Conservation (phyloP, 2,113 vertebrate species). For the Cyprinus carpio region DNA sequence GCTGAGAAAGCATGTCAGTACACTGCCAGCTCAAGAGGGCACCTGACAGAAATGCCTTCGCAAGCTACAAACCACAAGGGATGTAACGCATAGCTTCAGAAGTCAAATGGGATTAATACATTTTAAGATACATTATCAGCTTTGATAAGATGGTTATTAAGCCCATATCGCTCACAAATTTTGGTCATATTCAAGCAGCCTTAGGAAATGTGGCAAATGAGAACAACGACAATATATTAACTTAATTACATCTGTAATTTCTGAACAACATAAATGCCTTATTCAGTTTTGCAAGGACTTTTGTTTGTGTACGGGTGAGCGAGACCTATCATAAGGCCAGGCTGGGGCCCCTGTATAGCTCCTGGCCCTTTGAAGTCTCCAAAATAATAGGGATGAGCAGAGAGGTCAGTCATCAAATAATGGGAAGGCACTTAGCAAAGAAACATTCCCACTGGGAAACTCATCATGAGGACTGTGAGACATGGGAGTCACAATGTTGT, state of each 20-base stretch:
- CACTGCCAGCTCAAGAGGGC: slow-evolving; percentile 70
- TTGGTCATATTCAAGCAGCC: background rate
- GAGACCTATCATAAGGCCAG: slow-evolving; percentile 61
- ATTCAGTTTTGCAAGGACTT: slow-evolving; percentile 49
- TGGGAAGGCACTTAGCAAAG: slow-evolving; percentile 72
- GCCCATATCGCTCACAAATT: background rate
- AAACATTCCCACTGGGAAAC: slow-evolving; percentile 69
- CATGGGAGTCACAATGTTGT: slow-evolving; percentile 6
- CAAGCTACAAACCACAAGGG: slow-evolving; percentile 57
- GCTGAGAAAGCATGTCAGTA: slow-evolving; percentile 79
- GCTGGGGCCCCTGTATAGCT: slow-evolving; percentile 58
- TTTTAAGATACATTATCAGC: slow-evolving; percentile 10
- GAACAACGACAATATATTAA: too few relatives aligned
- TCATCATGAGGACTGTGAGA: slow-evolving; percentile 38
- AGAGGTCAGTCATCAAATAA: slow-evolving; percentile 79
- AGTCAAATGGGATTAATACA: slow-evolving; percentile 15
- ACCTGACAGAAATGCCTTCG: slow-evolving; percentile 68
- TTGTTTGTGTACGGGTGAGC: slow-evolving; percentile 62
- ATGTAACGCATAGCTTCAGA: slow-evolving; percentile 48
- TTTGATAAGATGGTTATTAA: slow-evolving; percentile 5
- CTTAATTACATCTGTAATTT: background rate
- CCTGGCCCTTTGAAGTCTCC: slow-evolving; percentile 75
- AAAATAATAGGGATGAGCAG: slow-evolving; percentile 80
- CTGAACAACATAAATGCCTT: background rate
- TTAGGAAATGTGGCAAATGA: background rate